Evolutionary conservation across 2,888 invertebrate species (phyloP), one percentile per base, ranked within the genome.

Genomic region (Drosophila meridionalis): DNA sequence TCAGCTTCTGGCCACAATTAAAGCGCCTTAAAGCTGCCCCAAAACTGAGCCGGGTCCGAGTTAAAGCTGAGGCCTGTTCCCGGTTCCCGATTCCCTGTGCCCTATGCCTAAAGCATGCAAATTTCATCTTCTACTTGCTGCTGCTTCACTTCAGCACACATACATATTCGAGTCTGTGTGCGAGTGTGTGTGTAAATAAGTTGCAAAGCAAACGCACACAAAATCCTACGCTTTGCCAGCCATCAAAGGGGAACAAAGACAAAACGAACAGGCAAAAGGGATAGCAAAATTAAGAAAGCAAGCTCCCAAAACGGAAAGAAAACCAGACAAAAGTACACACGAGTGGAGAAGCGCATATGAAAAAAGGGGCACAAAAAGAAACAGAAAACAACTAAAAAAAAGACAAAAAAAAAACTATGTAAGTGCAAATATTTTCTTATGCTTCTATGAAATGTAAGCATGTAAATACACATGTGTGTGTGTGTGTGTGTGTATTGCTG

Each of bases 351-450:
- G 59, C 69, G 57, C 71, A 65, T 50, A 50, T 56, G 62, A 52
- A 47, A 48, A 53, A 38, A 68, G 55, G n/a, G 64, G 61, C 5
- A 30, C 14, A 14, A 8, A 48, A 26, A 40, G 43, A 0, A 14
- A 48, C 7, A 48, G 7, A 48, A 2, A 30, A 7, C 0, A 28
- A 12, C n/a, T 2, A 32, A 50, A 26, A 30, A 28, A 7, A 12
- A 28, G 12, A 36, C 0, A 43, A 38, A 59, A 70, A 48, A 48
- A 57, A 56, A 64, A 81, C 77, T 76, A 86, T 80, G 68, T 66
- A 64, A 82, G 76, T 82, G 90, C 85, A 85, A 85, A 85, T 85
- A 85, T 89, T 85, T 89, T 89, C 85, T 78, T 87, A 73, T 66
- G 82, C 89, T 83, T 74, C 87, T 74, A 74, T 71, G 78, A 82